Conservation (phyloP, 2,888 invertebrate species). For the Eucera pruinosa region DNA sequence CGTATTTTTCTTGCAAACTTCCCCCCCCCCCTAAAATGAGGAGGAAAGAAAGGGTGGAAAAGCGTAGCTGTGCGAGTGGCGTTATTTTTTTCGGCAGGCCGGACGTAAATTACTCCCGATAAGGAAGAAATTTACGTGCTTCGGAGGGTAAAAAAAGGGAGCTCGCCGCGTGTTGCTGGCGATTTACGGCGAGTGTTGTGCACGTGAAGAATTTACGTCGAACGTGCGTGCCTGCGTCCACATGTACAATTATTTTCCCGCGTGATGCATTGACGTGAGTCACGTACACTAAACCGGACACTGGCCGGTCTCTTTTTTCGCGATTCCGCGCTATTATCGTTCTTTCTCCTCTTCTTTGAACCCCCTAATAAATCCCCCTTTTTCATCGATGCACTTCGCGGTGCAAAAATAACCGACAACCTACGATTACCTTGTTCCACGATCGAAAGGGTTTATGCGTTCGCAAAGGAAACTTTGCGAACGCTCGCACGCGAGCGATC, state of each 20-base stretch:
- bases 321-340: conserved; percentile 24
- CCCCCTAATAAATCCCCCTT: conserved; percentile 8
- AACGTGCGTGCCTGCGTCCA: conserved; percentile 62
- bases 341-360: not conserved
- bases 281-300: conserved; percentile 56
- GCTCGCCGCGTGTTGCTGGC: conserved; percentile 57
- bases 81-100: conserved; percentile 48
- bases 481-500: conserved; percentile 22
- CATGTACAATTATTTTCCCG: conserved; percentile 61
- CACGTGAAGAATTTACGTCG: conserved; percentile 67
- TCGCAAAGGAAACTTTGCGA: conserved; percentile 30
- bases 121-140: conserved; percentile 61
- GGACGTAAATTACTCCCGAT: conserved; percentile 65
- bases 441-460: conserved; percentile 14
- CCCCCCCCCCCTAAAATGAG: not conserved
- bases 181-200: conserved; percentile 61
- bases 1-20: too few species aligned
- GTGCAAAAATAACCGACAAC: not conserved
- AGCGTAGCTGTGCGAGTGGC: conserved; percentile 30
- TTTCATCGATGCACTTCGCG: not conserved
- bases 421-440: not conserved
- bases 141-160: conserved; percentile 29
- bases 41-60: conserved; percentile 35
- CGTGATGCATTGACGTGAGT: conserved; percentile 64
- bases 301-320: conserved; percentile 26